phyloP scores from a whole-genome alignment of 2,888 invertebrate species.

The Macrosoma leucophasiata region DNA sequence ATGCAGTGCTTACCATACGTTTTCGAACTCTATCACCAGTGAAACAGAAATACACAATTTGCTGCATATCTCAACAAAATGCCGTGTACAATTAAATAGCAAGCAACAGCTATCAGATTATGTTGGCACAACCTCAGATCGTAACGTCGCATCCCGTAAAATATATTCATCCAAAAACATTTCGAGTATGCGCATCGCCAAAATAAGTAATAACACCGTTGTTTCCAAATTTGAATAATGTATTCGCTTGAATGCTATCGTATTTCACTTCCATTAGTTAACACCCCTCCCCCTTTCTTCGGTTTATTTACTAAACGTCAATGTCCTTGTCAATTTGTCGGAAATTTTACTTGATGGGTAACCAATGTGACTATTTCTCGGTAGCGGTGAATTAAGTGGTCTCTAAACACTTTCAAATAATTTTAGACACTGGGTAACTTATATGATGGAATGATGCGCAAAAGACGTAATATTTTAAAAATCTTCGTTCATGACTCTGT shows the following conservation, averaged over 20 bases:
- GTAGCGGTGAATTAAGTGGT: too few relatives aligned
- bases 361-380: too few relatives aligned
- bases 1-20: too few relatives aligned
- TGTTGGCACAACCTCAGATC: slow-evolving; percentile 14
- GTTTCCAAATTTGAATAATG: slow-evolving; percentile 60
- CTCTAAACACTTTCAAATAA: too few relatives aligned
- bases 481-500: too few relatives aligned
- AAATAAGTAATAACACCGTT: slow-evolving; percentile 38
- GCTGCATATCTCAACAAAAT: too few relatives aligned
- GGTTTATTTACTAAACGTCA: slow-evolving; percentile 12
- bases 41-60: too few relatives aligned
- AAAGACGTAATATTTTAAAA: too few relatives aligned
- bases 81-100: too few relatives aligned
- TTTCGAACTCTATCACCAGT: too few relatives aligned
- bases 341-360: background rate
- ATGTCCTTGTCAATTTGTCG: slow-evolving; percentile 15
- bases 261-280: slow-evolving; percentile 62
- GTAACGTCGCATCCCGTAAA: slow-evolving; percentile 16
- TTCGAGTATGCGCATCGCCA: slow-evolving; percentile 13
- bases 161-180: slow-evolving; percentile 20
- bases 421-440: too few relatives aligned
- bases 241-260: slow-evolving; percentile 54
- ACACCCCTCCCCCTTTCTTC: slow-evolving; percentile 34
- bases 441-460: too few relatives aligned
- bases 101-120: slow-evolving; percentile 12